Conservation (phyloP, 2,797 vertebrate genomes). For the Helostoma temminkii region DNA sequence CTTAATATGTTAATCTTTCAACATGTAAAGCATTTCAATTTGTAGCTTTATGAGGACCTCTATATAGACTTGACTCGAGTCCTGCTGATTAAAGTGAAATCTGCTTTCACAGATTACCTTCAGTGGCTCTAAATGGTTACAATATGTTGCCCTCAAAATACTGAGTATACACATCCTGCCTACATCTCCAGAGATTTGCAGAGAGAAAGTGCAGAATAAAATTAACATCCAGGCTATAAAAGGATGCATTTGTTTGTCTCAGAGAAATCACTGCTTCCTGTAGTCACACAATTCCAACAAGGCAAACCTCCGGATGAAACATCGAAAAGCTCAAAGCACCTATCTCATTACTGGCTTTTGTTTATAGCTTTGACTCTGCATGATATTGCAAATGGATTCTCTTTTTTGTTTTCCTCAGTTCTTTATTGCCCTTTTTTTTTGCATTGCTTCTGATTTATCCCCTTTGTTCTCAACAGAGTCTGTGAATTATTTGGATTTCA, state of each 20-base stretch:
- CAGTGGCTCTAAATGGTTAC: constrained; percentile 36
- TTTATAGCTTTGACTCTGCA: constrained; percentile 56
- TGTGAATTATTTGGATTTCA: constrained; percentile 45
- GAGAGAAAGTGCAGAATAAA: constrained; percentile 33
- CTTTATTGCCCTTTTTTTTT: constrained; percentile 21
- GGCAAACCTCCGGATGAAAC: constrained; percentile 59
- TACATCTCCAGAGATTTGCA: constrained; percentile 13
- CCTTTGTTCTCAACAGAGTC: constrained; percentile 24
- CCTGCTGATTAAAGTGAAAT: constrained; percentile 36
- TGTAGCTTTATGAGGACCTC: constrained; percentile 17
- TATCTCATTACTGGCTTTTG: constrained; percentile 76
- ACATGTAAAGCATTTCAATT: constrained; percentile 21
- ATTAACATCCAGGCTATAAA: constrained; percentile 53
- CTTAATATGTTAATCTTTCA: no score
- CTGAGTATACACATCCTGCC: constrained; percentile 29
- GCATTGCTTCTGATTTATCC: no score
- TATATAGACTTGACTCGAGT: constrained; percentile 5
- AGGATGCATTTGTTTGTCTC: constrained; percentile 55
- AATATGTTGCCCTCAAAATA: constrained; percentile 14
- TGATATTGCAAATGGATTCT: constrained; percentile 39
- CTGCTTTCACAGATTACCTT: constrained; percentile 24
- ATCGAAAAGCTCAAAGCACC: constrained; percentile 66
- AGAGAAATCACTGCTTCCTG: constrained; percentile 54
- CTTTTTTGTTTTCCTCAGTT: constrained; percentile 1
- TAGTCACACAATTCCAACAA: constrained; percentile 31